phyloP scores from a whole-genome alignment of 2,797 vertebrate genomes.

The Enteromius radiatus region DNA sequence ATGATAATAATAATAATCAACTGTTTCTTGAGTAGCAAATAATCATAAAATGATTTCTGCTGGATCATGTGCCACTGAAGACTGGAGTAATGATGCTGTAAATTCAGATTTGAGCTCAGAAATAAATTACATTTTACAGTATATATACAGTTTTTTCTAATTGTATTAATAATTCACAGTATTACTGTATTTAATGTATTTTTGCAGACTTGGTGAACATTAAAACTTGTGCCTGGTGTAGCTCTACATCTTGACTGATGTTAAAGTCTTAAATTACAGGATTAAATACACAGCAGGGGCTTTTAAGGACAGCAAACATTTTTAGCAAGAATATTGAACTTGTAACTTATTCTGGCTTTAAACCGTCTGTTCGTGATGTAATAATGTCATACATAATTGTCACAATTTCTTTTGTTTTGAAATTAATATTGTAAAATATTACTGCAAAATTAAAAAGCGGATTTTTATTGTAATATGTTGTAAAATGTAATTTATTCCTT shows the following conservation, averaged over 20 bases:
- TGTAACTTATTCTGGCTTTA: background rate
- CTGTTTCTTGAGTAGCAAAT: too few relatives aligned
- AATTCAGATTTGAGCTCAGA: too few relatives aligned
- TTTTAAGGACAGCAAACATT: background rate
- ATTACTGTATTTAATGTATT: too few relatives aligned
- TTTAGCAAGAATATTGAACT: background rate
- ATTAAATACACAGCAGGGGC: background rate
- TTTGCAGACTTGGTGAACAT: too few relatives aligned
- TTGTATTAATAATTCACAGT: too few relatives aligned
- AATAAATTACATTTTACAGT: too few relatives aligned
- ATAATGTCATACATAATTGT: background rate
- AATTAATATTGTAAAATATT: constrained; percentile 5
- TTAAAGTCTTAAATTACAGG: background rate
- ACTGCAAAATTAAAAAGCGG: background rate
- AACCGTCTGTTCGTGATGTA: background rate
- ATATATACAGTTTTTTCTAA: too few relatives aligned
- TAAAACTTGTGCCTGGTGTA: too few relatives aligned
- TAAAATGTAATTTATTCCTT: background rate
- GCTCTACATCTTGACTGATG: background rate
- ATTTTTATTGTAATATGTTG: background rate
- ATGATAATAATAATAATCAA: too few relatives aligned
- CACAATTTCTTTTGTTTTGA: background rate
- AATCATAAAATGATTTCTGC: too few relatives aligned
- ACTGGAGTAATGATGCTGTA: too few relatives aligned
- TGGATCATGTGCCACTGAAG: too few relatives aligned